Evolutionary conservation across 2,888 invertebrate genomes (phyloP).

Genomic region (Halictus ligatus): DNA sequence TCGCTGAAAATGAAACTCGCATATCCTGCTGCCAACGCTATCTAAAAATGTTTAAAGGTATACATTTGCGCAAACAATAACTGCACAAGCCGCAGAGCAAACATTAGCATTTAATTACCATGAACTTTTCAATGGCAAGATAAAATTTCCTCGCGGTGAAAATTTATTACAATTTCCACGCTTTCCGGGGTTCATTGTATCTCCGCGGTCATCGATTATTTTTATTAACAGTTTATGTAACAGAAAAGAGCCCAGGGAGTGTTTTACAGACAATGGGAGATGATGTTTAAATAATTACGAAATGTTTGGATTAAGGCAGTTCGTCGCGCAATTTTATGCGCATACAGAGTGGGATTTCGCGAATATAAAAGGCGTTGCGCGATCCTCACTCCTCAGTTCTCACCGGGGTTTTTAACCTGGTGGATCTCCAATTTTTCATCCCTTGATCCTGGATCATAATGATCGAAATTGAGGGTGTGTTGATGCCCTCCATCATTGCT

Average conservation of each 20-base stretch:
- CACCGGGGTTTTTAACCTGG: not conserved
- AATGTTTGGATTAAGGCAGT: not conserved
- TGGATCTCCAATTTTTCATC: not conserved
- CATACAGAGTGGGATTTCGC: not conserved
- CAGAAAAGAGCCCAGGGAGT: not conserved
- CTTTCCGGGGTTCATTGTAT: not conserved
- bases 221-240: not conserved
- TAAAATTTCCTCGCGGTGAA: not conserved
- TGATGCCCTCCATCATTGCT: not conserved
- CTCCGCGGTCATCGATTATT: not conserved
- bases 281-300: not conserved
- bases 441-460: not conserved
- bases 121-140: not conserved
- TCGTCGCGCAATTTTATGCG: not conserved
- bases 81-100: not conserved
- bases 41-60: not conserved
- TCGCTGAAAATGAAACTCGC: not conserved
- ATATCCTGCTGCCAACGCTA: not conserved
- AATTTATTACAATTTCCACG: not conserved
- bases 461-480: not conserved
- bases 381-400: not conserved
- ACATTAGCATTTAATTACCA: slow-evolving; percentile 1
- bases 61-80: not conserved
- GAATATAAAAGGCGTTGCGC: not conserved
- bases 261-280: not conserved